These are phyloP conservation scores for Psilopogon haemacephalus DNA, from an alignment of 2,113 vertebrate genomes.

Conservation along the genomic window DNA sequence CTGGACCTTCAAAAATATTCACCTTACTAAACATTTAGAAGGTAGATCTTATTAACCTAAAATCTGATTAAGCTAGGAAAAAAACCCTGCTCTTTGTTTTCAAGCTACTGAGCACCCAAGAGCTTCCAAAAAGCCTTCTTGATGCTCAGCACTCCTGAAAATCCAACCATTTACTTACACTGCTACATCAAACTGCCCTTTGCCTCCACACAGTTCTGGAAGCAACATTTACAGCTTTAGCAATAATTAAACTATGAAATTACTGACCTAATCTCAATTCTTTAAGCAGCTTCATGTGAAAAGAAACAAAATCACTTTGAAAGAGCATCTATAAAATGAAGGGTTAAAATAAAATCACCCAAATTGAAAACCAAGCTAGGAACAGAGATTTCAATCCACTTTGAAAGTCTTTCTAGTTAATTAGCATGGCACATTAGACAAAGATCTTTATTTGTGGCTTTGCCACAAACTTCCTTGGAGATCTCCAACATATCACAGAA, in stretches of 20 bases:
- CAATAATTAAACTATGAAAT: neutral
- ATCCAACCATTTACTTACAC: neutral
- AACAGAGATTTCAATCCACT: neutral
- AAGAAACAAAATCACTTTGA: neutral
- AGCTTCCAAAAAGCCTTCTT: neutral
- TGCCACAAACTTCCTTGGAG: neutral
- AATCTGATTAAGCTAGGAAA: neutral
- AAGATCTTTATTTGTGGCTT: conserved; percentile 8
- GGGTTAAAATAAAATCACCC: neutral
- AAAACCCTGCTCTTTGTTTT: neutral
- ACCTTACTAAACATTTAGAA: neutral
- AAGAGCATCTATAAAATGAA: neutral
- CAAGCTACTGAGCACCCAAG: neutral
- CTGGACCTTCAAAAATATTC: neutral
- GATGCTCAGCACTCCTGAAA: neutral
- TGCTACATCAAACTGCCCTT: neutral
- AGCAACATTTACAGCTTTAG: neutral
- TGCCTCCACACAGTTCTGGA: neutral
- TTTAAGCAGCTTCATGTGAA: neutral
- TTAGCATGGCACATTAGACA: neutral
- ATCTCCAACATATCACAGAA: neutral
- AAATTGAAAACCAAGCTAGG: neutral
- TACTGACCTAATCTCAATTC: neutral
- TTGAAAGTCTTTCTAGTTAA: neutral
- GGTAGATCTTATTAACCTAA: neutral